Conservation (phyloP, 2,888 invertebrate genomes). For the Horisme vitalbata region DNA sequence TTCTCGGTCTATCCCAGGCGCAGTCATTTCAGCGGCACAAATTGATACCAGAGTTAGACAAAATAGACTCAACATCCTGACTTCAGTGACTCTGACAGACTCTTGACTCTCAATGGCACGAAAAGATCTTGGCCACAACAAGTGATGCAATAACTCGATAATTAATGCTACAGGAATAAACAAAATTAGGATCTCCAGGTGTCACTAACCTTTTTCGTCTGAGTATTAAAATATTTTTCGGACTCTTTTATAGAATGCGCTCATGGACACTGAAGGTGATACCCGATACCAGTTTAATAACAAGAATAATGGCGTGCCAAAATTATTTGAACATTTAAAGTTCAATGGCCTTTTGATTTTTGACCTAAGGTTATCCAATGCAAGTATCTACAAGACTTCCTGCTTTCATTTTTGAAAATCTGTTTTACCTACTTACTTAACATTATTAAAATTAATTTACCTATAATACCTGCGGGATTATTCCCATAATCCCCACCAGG, state of each 20-base stretch:
- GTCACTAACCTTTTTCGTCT: conserved; percentile 34
- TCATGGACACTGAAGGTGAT: not conserved
- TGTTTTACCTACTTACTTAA: too few species aligned
- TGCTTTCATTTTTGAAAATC: not conserved
- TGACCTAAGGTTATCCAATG: conserved; percentile 1
- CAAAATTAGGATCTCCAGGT: conserved; percentile 52
- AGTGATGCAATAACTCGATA: conserved; percentile 57
- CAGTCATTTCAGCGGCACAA: conserved; percentile 40
- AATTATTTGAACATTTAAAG: conserved; percentile 16
- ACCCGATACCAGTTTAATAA: conserved; percentile 13
- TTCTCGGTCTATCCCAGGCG: conserved; percentile 49
- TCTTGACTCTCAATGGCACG: conserved; percentile 30
- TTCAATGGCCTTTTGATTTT: conserved; percentile 3
- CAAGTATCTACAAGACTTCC: not conserved
- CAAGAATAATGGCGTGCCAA: conserved; percentile 9
- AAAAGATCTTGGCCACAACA: conserved; percentile 32
- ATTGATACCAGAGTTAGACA: conserved; percentile 31
- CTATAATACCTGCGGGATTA: too few species aligned
- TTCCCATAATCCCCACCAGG: too few species aligned
- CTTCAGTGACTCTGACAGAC: conserved; percentile 5
- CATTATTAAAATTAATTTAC: too few species aligned
- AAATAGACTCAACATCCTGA: conserved; percentile 27
- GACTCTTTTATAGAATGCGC: conserved; percentile 8
- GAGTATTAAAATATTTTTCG: conserved; percentile 10
- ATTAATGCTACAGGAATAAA: conserved; percentile 53